Base-by-base conservation (phyloP, 2,113 vertebrate species). In the Rhinolophus sinicus region DNA sequence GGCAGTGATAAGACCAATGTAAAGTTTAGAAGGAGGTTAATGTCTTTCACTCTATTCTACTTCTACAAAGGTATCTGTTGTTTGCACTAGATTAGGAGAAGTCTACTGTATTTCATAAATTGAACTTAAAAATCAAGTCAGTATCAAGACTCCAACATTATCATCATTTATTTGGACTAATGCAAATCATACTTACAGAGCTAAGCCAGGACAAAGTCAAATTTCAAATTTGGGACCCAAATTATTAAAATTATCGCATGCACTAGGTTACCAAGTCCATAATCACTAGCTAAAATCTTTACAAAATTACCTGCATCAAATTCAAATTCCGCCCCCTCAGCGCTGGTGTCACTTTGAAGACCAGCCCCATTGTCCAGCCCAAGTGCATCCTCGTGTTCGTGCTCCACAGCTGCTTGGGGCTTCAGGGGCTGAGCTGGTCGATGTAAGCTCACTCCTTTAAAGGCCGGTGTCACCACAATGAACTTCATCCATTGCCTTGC, bases 401-500 rank as follows among this genome's bases (percentile, higher is more conserved):
- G 98, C 82, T 98, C 94, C 96, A 98, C n/a, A 85, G 98, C 97
- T 81, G 98, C 97, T 67, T 98, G 99, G 62, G 99, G 95, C 88
- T 99, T 99, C 76, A 99, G 82, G 0, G 99, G 98, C 96, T 99
- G 99, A 87, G 99, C 85, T 75, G 99, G 99, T 62, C 99, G 98
- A 67, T 99, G 99, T 93, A 99, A 97, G 87, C 99, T 99, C 50
- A 99, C 99, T 47, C 99, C 99, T 97, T 99, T 99, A 96, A 99
- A 99, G 73, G 99, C 99, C 88, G 99, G 99, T 16, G 99, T 99
- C 54, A 99, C 99, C 83, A 99, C 99, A 50, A 99, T 99, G 97
- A 99, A 99, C 98, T 99, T 99, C 99, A 99, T 99, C 99, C 99
- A 99, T 19, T 99, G 99, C 81, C 99, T 98, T 38, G 99, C 99